A percentile compares a stretch with the other conserved stretches of the same genome.
phyloP scores from a whole-genome alignment of 2,888 invertebrate species.

The Bhutanitis thaidina region DNA sequence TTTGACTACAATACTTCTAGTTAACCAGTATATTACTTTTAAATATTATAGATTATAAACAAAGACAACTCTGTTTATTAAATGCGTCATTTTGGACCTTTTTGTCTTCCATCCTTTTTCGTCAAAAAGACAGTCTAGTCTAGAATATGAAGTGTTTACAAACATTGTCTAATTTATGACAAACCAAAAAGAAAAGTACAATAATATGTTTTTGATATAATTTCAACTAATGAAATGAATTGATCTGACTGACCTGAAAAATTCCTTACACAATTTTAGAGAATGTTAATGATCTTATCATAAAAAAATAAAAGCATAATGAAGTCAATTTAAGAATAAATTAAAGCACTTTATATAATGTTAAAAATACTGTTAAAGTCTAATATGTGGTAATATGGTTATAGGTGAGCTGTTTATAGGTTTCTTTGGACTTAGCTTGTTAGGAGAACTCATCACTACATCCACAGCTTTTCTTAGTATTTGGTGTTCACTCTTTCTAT shows the following conservation, averaged over 20 bases:
- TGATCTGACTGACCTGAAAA: too few relatives aligned
- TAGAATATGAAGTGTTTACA: not conserved
- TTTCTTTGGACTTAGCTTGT: slow-evolving; percentile 70
- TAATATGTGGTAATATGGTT: slow-evolving; percentile 57
- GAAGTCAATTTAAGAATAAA: slow-evolving; percentile 2
- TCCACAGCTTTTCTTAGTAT: slow-evolving; percentile 69
- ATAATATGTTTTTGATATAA: too few relatives aligned
- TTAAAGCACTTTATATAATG: slow-evolving; percentile 5
- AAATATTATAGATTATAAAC: not conserved
- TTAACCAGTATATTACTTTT: too few relatives aligned
- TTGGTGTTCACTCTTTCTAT: slow-evolving; percentile 80
- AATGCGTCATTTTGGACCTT: slow-evolving; percentile 6
- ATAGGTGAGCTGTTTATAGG: slow-evolving; percentile 61
- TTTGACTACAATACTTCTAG: too few relatives aligned
- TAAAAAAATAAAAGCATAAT: not conserved
- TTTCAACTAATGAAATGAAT: too few relatives aligned
- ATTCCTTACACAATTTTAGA: not conserved
- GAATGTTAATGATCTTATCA: not conserved
- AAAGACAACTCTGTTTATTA: slow-evolving; percentile 1
- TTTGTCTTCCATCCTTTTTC: too few relatives aligned
- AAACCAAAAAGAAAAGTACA: too few relatives aligned
- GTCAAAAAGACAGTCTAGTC: not conserved
- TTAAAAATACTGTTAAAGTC: slow-evolving; percentile 50
- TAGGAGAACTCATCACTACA: slow-evolving; percentile 71
- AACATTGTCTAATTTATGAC: not conserved